A percentile compares a stretch with the other conserved stretches of the same genome.
phyloP scores from a whole-genome alignment of 2,113 vertebrate genomes.

The Erythrocebus patas region DNA sequence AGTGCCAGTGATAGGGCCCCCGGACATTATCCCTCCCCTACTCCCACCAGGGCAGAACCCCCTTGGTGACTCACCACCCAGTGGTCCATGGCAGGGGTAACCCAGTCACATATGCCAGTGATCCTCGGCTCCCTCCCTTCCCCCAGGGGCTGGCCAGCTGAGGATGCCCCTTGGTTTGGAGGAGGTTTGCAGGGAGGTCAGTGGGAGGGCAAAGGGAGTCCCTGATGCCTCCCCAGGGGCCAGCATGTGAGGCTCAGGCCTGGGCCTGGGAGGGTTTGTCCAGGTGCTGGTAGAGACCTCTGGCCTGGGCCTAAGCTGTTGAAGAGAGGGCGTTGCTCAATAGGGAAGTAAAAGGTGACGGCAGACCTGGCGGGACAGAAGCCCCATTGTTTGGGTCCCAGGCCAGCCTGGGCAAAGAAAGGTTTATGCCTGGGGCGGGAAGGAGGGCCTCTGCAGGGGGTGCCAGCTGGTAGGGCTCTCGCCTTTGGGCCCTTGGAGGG shows the following conservation, averaged over 20 bases:
- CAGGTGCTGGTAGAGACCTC: neutral
- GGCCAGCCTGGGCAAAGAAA: constrained; percentile 57
- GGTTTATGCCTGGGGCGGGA: constrained; percentile 39
- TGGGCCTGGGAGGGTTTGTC: neutral
- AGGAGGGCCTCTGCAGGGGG: constrained; percentile 47
- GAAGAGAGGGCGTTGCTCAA: constrained; percentile 36
- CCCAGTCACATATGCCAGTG: constrained; percentile 32
- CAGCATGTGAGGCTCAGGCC: neutral
- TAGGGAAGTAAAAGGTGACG: constrained; percentile 55
- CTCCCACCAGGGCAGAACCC: neutral
- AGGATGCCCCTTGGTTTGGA: neutral
- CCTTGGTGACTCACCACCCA: neutral
- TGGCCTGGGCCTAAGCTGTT: neutral
- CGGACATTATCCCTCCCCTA: neutral
- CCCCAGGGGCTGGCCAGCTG: neutral
- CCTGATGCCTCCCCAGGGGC: neutral
- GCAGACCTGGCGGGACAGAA: constrained; percentile 63
- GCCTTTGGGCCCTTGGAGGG: neutral
- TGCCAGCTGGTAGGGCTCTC: constrained; percentile 45
- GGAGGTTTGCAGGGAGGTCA: neutral
- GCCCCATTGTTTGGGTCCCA: constrained; percentile 62
- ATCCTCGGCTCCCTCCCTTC: neutral
- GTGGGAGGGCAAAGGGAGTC: constrained; percentile 5
- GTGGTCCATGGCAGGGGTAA: constrained; percentile 44
- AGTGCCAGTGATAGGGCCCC: neutral